Conservation (phyloP, 2,797 vertebrate species). For the Oryzias dopingdopingensis region DNA sequence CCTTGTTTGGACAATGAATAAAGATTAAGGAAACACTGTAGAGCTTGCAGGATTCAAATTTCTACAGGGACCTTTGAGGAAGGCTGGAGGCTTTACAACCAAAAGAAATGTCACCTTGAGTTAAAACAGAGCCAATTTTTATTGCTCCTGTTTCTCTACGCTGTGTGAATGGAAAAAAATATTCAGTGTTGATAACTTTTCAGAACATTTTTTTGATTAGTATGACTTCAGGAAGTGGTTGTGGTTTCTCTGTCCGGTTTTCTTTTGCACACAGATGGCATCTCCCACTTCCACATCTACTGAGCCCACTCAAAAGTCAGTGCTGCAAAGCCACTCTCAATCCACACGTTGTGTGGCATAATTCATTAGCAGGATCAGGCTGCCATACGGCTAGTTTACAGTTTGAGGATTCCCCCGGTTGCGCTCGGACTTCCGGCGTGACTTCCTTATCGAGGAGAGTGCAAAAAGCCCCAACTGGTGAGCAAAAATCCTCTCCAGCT, state of each 20-base stretch:
- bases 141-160: constrained; percentile 20
- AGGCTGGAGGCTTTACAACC: constrained; percentile 30
- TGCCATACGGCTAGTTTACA: constrained; percentile 29
- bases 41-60: constrained; percentile 28
- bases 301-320: constrained; percentile 53
- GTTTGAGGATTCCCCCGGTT: constrained; percentile 2
- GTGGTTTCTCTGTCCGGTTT: constrained; percentile 13
- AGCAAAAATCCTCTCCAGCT: constrained; percentile 33
- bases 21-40: constrained; percentile 10
- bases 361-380: constrained; percentile 62
- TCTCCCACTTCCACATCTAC: constrained; percentile 35
- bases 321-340: constrained; percentile 51
- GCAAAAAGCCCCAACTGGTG: neutral
- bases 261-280: constrained; percentile 57
- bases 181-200: constrained; percentile 29
- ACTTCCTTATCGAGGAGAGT: constrained; percentile 12
- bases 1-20: constrained; percentile 19
- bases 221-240: neutral
- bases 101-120: constrained; percentile 25
- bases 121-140: constrained; percentile 24
- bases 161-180: constrained; percentile 17
- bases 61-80: constrained; percentile 21
- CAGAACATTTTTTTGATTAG: neutral
- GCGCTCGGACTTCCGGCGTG: constrained; percentile 17
- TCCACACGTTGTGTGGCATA: constrained; percentile 48